Percentiles rank a stretch among this genome's conserved stretches.
phyloP scores from a whole-genome alignment of 1,140 invertebrate species.

The Pogonomyrmex barbatus region DNA sequence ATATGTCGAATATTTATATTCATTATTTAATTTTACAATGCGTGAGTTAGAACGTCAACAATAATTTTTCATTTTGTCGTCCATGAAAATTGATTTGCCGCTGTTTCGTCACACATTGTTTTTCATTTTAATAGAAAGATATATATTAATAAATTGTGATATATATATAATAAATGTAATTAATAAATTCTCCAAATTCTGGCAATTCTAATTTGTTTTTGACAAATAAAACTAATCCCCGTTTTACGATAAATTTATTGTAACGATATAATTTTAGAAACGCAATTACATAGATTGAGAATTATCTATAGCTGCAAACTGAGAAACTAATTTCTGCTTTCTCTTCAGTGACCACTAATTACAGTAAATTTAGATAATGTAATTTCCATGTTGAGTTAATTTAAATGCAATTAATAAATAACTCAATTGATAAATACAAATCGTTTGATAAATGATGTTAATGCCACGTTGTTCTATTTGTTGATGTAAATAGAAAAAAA shows the following conservation, averaged over 20 bases:
- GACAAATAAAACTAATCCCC: neutral
- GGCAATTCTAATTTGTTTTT: neutral
- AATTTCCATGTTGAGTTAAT: neutral
- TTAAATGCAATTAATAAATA: slow-evolving; percentile 2
- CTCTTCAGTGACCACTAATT: neutral
- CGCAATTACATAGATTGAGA: slow-evolving; percentile 4
- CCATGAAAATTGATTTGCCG: neutral
- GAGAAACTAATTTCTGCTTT: slow-evolving; percentile 2
- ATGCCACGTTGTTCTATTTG: neutral
- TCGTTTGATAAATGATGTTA: neutral
- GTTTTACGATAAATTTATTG: slow-evolving; percentile 13
- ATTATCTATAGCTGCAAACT: neutral
- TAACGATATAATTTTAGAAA: slow-evolving; percentile 3
- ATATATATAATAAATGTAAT: no score
- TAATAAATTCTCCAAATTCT: neutral
- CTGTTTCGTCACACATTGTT: neutral
- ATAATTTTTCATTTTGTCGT: neutral
- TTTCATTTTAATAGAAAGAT: neutral
- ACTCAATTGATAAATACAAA: neutral
- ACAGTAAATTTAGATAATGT: neutral
- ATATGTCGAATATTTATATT: neutral
- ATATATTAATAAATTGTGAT: neutral
- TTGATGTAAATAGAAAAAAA: neutral
- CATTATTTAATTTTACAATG: neutral
- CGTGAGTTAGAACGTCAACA: neutral